Percentiles rank a stretch among this genome's conserved stretches.
These are phyloP conservation scores for Microtus richardsoni DNA, from an alignment of 2,113 vertebrate species.

Conservation along the genomic window DNA sequence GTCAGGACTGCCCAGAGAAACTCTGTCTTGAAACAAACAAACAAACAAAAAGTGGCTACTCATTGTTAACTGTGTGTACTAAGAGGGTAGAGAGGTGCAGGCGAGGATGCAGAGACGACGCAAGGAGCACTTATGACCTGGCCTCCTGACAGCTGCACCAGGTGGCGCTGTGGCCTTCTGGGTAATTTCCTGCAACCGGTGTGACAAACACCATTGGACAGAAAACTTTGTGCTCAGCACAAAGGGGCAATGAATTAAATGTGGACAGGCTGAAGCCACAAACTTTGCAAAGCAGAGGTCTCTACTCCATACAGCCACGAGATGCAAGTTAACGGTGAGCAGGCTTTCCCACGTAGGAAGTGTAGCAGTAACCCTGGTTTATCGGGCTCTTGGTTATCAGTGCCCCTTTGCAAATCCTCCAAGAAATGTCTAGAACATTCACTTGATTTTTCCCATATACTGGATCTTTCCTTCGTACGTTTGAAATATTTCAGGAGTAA, in stretches of 20 bases:
- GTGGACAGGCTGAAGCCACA: rapidly evolving
- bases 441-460: neutral
- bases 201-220: neutral
- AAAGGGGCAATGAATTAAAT: neutral
- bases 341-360: neutral
- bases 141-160: neutral
- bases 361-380: neutral
- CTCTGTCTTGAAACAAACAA: neutral
- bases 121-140: neutral
- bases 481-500: neutral
- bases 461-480: neutral
- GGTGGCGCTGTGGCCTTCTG: neutral
- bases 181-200: neutral
- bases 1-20: neutral
- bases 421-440: neutral
- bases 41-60: neutral
- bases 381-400: neutral
- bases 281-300: neutral
- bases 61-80: neutral
- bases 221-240: neutral
- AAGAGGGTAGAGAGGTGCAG: neutral
- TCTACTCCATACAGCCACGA: rapidly evolving
- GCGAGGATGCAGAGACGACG: neutral
- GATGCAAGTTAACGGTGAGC: neutral
- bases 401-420: neutral